phyloP scores from a whole-genome alignment of 2,113 vertebrate genomes.

The Cairina moschata region DNA sequence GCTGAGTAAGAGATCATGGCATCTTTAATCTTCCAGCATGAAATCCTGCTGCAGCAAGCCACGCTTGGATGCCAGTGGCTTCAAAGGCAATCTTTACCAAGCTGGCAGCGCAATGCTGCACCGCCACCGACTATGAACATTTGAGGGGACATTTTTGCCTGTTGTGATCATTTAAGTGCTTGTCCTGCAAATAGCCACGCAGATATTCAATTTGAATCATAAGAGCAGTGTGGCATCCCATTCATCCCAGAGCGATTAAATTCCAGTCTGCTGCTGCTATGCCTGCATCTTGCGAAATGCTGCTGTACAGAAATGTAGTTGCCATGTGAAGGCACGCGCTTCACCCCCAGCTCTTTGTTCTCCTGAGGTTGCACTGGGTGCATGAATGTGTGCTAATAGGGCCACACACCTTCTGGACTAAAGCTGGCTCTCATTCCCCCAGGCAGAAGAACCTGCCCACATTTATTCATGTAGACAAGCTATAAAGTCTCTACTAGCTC shows the following conservation, averaged over 20 bases:
- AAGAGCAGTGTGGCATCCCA: not conserved
- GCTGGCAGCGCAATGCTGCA: not conserved
- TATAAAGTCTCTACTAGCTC: not conserved
- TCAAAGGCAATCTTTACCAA: not conserved
- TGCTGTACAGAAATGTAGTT: accelerated
- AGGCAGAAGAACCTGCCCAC: not conserved
- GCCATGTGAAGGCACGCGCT: not conserved
- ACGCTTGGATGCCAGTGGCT: not conserved
- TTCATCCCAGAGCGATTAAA: not conserved
- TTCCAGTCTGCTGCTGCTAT: not conserved
- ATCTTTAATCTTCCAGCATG: not conserved
- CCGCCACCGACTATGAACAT: not conserved
- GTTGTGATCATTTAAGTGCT: not conserved
- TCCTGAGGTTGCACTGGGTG: not conserved
- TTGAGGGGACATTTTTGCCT: not conserved
- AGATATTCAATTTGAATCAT: not conserved
- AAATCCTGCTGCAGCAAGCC: not conserved
- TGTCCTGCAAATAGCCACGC: accelerated
- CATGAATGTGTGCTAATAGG: accelerated
- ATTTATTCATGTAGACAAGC: not conserved
- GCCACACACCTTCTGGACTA: not conserved
- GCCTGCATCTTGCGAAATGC: not conserved
- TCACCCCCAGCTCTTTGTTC: not conserved
- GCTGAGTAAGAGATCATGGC: not conserved
- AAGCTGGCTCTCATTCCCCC: not conserved